phyloP scores from a whole-genome alignment of 2,888 invertebrate genomes.

The Lasioglossum pauxillum region DNA sequence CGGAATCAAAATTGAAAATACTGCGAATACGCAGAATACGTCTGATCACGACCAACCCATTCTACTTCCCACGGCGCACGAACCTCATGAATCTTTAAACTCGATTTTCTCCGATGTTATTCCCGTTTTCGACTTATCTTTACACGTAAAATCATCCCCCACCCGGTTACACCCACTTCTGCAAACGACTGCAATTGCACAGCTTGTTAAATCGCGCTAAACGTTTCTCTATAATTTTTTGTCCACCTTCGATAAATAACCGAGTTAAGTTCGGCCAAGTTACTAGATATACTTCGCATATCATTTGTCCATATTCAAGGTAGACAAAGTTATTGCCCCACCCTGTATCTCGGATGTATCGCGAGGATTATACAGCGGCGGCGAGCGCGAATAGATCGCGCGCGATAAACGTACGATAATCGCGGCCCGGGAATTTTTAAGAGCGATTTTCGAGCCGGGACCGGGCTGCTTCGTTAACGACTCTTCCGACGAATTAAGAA shows the following conservation, averaged over 20 bases:
- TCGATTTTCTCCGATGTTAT: not conserved
- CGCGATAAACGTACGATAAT: slow-evolving; percentile 66
- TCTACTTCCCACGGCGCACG: not conserved
- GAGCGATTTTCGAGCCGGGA: slow-evolving; percentile 51
- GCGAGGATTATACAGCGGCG: slow-evolving; percentile 15
- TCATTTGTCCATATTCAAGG: not conserved
- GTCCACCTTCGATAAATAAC: not conserved
- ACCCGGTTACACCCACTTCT: not conserved
- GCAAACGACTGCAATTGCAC: not conserved
- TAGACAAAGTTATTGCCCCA: not conserved
- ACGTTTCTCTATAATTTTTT: not conserved
- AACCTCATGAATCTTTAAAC: no score
- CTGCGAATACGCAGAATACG: not conserved
- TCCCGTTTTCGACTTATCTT: not conserved
- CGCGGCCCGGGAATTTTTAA: slow-evolving; percentile 63
- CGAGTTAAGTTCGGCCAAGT: not conserved
- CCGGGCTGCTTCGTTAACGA: slow-evolving; percentile 52
- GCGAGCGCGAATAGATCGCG: slow-evolving; percentile 66
- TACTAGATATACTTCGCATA: not conserved
- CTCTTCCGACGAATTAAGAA: slow-evolving; percentile 66
- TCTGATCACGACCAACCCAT: not conserved
- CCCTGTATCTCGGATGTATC: not conserved
- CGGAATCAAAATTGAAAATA: not conserved
- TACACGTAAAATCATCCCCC: not conserved
- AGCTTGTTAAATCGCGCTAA: no score